Evolutionary conservation across 2,797 vertebrate species (phyloP).

Genomic region (Vultur gryphus): DNA sequence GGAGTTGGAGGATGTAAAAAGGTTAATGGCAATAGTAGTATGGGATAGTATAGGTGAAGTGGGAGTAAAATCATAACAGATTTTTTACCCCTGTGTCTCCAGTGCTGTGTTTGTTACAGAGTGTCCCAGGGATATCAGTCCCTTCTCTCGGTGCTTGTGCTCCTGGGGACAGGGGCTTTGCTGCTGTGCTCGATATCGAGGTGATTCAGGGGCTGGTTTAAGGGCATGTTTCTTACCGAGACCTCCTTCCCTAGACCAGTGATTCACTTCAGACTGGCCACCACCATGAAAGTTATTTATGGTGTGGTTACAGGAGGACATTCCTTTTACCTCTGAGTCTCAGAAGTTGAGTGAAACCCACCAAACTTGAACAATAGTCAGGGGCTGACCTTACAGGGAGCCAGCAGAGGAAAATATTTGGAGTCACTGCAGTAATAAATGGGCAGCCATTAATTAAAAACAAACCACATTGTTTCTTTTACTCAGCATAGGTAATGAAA

Average conservation of each 20-base stretch:
- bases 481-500: slow-evolving; percentile 51
- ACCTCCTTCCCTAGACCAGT: not conserved
- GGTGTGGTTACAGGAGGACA: slow-evolving; percentile 15
- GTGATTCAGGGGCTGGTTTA: not conserved
- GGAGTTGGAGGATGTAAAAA: not conserved
- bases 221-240: not conserved
- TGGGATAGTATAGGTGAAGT: not conserved
- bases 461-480: slow-evolving; percentile 63
- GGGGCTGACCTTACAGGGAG: slow-evolving; percentile 26
- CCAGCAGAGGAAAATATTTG: not conserved
- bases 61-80: not conserved
- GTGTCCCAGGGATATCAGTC: not conserved
- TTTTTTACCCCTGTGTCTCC: not conserved
- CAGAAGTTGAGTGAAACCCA: slow-evolving; percentile 31
- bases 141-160: not conserved
- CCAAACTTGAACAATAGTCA: slow-evolving; percentile 20
- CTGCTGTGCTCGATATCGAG: rapidly evolving
- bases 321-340: slow-evolving; percentile 15
- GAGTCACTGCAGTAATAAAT: slow-evolving; percentile 41
- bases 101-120: not conserved
- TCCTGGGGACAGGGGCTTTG: not conserved
- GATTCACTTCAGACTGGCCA: slow-evolving; percentile 1
- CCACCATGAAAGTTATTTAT: slow-evolving; percentile 40
- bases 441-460: slow-evolving; percentile 56
- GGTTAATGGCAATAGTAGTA: not conserved